These are phyloP conservation scores for Grallaria varia DNA, from an alignment of 2,113 vertebrate species.

Conservation along the genomic window DNA sequence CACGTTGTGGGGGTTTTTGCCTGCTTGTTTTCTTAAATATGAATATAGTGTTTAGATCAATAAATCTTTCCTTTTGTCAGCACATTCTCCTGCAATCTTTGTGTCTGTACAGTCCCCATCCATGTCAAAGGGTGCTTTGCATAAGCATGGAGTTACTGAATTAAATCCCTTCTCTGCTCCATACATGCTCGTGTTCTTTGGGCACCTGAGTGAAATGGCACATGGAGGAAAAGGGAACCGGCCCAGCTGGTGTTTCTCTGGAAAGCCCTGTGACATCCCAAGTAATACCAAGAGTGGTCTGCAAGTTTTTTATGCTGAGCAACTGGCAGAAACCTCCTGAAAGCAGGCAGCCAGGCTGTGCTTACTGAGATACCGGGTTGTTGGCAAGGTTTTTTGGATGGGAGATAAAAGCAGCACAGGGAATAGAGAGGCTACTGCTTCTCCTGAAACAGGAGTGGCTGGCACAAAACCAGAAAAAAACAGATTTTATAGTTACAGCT, in stretches of 20 bases:
- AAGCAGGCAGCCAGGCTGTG: background rate
- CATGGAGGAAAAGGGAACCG: background rate
- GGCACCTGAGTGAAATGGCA: background rate
- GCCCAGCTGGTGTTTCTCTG: background rate
- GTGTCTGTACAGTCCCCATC: background rate
- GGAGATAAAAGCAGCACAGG: background rate
- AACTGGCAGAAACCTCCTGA: slow-evolving; percentile 5
- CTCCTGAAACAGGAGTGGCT: background rate
- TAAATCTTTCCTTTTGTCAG: background rate
- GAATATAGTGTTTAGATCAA: background rate
- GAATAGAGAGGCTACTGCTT: background rate
- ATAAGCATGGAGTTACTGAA: background rate
- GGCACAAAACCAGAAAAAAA: background rate
- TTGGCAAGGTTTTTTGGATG: background rate
- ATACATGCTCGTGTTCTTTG: background rate
- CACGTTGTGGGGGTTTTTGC: background rate
- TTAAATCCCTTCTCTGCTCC: background rate
- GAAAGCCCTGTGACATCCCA: background rate
- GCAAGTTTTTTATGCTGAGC: background rate
- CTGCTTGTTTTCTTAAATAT: background rate
- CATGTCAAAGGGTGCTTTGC: background rate
- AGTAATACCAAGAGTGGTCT: background rate
- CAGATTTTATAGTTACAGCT: background rate
- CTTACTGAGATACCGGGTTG: background rate
- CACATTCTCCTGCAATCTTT: background rate